A percentile compares a stretch with the other conserved stretches of the same genome.
These are phyloP conservation scores for Pachymerium ferrugineum DNA, from an alignment of 2,888 invertebrate species.

Conservation along the genomic window DNA sequence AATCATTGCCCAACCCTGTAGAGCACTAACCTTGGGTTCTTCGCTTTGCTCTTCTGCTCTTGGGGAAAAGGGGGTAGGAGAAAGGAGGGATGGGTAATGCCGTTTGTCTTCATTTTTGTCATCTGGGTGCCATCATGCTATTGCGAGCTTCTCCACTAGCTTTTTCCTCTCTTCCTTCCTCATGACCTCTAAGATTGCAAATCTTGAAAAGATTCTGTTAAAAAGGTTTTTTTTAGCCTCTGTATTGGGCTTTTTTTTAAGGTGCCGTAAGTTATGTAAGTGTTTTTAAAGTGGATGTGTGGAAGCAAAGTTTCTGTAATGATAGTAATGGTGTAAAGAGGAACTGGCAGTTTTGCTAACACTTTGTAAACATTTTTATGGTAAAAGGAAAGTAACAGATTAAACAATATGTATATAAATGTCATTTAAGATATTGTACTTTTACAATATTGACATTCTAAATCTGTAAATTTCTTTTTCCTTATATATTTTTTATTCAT, in stretches of 20 bases:
- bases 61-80: background rate
- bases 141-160: background rate
- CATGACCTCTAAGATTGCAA: constrained; percentile 2
- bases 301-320: too few species aligned
- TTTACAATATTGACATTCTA: too few species aligned
- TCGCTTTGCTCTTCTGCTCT: background rate
- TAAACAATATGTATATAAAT: too few species aligned
- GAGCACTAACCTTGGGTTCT: background rate
- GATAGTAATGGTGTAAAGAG: too few species aligned
- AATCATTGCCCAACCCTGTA: background rate
- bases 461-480: too few species aligned
- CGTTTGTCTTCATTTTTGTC: constrained; percentile 11
- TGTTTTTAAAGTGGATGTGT: background rate
- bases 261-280: background rate
- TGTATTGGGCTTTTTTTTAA: background rate
- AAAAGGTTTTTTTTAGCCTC: background rate
- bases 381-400: too few species aligned
- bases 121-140: background rate
- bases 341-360: too few species aligned
- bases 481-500: too few species aligned
- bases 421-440: too few species aligned
- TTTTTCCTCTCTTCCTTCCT: background rate
- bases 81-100: background rate
- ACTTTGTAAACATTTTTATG: too few species aligned
- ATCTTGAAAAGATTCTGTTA: background rate